These are phyloP conservation scores for Microplitis mediator DNA, from an alignment of 1,140 invertebrate species.

Conservation along the genomic window DNA sequence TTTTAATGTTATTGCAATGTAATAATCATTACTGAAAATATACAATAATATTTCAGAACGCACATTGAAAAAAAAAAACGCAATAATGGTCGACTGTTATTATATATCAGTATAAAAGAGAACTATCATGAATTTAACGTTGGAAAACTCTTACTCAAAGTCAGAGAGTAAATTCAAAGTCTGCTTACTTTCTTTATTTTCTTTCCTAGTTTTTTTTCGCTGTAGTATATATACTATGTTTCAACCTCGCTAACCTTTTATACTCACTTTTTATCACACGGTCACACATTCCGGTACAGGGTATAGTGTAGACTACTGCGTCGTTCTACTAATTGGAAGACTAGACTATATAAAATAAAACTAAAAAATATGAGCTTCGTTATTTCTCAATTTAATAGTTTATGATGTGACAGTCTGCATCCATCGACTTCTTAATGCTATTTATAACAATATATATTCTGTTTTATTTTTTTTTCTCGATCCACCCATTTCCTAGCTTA, in stretches of 20 bases:
- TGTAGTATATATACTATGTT: neutral
- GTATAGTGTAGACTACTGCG: neutral
- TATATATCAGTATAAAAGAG: neutral
- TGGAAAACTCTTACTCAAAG: slow-evolving; percentile 8
- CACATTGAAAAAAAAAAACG: neutral
- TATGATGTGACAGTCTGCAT: neutral
- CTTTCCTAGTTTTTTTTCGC: neutral
- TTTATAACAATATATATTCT: no score
- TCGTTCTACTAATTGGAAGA: slow-evolving; percentile 37
- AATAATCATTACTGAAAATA: neutral
- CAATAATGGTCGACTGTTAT: neutral
- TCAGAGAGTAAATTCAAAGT: neutral
- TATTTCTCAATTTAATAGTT: slow-evolving; percentile 42
- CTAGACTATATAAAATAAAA: slow-evolving; percentile 2
- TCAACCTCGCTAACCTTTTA: neutral
- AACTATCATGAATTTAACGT: slow-evolving; percentile 1
- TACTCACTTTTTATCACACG: slow-evolving; percentile 10
- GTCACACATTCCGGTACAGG: neutral
- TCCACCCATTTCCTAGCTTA: no score
- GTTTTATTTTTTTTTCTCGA: no score
- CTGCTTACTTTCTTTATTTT: neutral
- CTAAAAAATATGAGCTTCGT: slow-evolving; percentile 34
- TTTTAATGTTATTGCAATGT: neutral
- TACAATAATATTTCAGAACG: neutral
- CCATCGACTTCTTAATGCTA: neutral